These are phyloP conservation scores for Drosophila biarmipes DNA, from an alignment of 1,140 invertebrate species.

Conservation along the genomic window DNA sequence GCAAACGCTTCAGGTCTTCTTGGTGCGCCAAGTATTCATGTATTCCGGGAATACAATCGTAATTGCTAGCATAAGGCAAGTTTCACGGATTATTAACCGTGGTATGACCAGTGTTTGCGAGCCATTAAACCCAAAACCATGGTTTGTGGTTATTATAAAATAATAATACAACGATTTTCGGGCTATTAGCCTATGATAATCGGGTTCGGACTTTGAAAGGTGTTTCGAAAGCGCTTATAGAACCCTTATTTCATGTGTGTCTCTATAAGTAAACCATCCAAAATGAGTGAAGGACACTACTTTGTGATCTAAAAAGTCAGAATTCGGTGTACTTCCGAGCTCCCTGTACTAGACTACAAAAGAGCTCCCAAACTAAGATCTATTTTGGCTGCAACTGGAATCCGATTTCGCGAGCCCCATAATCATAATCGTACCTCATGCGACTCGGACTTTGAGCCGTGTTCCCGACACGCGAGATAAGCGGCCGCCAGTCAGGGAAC, in stretches of 20 bases:
- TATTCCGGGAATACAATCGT: neutral
- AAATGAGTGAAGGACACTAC: neutral
- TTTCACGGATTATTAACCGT: conserved; percentile 1
- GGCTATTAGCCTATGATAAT: no score
- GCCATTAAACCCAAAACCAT: neutral
- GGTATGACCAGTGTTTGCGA: neutral
- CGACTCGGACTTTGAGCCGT: conserved; percentile 38
- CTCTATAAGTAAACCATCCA: neutral
- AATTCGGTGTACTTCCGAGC: no score
- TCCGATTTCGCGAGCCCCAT: neutral
- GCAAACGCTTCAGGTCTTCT: neutral
- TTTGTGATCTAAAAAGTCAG: no score
- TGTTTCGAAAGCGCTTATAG: neutral
- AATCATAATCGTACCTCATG: conserved; percentile 6
- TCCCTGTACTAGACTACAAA: neutral
- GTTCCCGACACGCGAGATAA: conserved; percentile 29
- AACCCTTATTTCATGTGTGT: neutral
- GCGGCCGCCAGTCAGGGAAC: conserved; percentile 27
- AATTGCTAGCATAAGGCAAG: neutral
- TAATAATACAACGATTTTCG: neutral
- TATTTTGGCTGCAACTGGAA: neutral
- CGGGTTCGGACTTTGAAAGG: neutral
- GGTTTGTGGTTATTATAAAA: neutral
- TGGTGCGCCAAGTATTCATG: neutral
- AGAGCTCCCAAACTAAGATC: neutral